Evolutionary conservation across 2,888 invertebrate genomes (phyloP).

Genomic region (Drosophila quasianomalipes): DNA sequence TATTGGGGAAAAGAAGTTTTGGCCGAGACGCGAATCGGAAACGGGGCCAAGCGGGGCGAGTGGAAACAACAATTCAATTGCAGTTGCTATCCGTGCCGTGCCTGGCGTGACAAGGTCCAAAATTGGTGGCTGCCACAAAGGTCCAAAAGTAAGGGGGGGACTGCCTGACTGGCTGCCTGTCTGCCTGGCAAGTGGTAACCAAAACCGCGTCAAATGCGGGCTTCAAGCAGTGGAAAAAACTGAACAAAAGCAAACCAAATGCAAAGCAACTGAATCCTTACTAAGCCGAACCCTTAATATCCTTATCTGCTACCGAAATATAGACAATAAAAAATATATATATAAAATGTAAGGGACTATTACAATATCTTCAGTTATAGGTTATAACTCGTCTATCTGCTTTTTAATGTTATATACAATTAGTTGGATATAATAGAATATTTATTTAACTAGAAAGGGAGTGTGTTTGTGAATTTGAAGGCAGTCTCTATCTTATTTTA

Average conservation of each 20-base stretch:
- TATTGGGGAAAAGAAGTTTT: constrained; percentile 76
- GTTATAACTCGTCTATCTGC: too few relatives aligned
- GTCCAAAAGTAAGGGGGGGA: background rate
- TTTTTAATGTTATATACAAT: too few relatives aligned
- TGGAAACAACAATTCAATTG: constrained; percentile 77
- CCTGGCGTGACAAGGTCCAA: constrained; percentile 76
- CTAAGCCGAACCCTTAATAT: constrained; percentile 13
- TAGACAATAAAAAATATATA: background rate
- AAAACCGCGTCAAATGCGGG: constrained; percentile 61
- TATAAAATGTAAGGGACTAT: background rate
- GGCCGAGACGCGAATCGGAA: constrained; percentile 44
- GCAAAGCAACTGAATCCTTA: constrained; percentile 15
- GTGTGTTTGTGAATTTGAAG: background rate
- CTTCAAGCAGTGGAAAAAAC: constrained; percentile 37
- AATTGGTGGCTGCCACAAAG: constrained; percentile 11
- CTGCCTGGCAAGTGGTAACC: constrained; percentile 7
- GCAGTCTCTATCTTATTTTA: background rate
- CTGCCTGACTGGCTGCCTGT: background rate
- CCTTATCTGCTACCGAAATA: background rate
- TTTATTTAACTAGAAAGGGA: too few relatives aligned
- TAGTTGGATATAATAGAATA: too few relatives aligned
- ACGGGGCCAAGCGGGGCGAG: constrained; percentile 15
- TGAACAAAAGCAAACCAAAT: constrained; percentile 33
- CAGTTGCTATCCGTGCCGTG: constrained; percentile 75
- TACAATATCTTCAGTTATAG: too few relatives aligned